Evolutionary conservation across 2,113 vertebrate genomes (phyloP).

Genomic region (Grantiella picta): DNA sequence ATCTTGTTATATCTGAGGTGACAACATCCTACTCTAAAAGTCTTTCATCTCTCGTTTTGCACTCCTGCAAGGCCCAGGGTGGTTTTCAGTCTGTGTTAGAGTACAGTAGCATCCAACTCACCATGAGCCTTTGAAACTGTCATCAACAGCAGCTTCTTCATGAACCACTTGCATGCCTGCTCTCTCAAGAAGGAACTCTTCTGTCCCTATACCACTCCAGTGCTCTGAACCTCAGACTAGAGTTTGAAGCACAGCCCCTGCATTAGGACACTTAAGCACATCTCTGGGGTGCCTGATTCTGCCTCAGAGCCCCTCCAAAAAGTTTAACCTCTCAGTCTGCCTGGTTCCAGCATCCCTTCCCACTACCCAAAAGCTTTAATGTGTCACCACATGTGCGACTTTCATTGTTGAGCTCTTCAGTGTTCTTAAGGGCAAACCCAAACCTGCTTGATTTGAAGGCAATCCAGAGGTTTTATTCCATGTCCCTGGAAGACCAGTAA

Average conservation of each 20-base stretch:
- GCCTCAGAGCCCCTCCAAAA: background rate
- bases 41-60: background rate
- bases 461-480: background rate
- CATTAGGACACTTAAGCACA: fast-evolving
- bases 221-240: background rate
- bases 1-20: background rate
- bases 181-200: background rate
- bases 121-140: background rate
- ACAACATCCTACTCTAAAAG: background rate
- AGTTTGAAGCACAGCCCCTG: background rate
- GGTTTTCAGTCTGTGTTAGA: background rate
- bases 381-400: background rate
- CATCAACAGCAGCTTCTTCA: background rate
- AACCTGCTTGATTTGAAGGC: background rate
- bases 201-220: background rate
- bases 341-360: background rate
- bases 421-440: background rate
- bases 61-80: background rate
- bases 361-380: background rate
- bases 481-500: background rate
- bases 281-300: background rate
- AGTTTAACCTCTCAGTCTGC: background rate
- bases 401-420: background rate
- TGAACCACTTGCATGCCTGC: background rate
- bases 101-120: background rate